These are phyloP conservation scores for Bufo bufo DNA, from an alignment of 2,113 vertebrate species.

Conservation along the genomic window DNA sequence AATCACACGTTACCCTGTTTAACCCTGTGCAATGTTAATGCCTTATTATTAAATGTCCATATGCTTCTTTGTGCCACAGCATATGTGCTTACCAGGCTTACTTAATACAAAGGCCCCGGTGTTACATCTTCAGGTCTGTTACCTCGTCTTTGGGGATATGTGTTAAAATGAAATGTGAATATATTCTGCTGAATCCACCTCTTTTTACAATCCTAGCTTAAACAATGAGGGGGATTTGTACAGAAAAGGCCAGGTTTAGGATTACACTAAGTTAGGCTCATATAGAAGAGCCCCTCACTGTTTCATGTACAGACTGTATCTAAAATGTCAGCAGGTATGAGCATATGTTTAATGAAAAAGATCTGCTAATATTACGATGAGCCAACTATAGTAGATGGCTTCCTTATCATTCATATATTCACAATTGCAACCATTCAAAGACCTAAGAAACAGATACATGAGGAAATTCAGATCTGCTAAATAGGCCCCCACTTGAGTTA, in stretches of 20 bases:
- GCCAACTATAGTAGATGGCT: neutral
- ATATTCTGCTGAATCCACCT: neutral
- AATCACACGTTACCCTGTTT: constrained; percentile 28
- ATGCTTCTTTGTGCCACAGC: constrained; percentile 25
- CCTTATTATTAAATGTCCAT: constrained; percentile 45
- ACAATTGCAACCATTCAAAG: too few species aligned
- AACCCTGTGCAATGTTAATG: constrained; percentile 39
- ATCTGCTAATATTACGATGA: neutral
- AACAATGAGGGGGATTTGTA: neutral
- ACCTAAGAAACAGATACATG: too few species aligned
- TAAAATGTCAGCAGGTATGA: neutral
- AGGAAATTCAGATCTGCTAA: too few species aligned
- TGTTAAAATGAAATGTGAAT: constrained; percentile 34
- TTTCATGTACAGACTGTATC: neutral
- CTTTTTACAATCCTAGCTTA: constrained; percentile 3
- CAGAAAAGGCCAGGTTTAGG: neutral
- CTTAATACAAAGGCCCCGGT: constrained; percentile 21
- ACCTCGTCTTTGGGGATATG: constrained; percentile 30
- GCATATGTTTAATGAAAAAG: neutral
- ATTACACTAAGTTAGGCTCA: neutral
- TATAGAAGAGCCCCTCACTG: neutral
- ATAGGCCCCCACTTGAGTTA: too few species aligned
- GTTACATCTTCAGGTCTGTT: constrained; percentile 23
- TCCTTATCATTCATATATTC: neutral
- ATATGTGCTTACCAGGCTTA: constrained; percentile 34